phyloP scores from a whole-genome alignment of 1,140 invertebrate species.

The Thaumatotibia leucotreta region DNA sequence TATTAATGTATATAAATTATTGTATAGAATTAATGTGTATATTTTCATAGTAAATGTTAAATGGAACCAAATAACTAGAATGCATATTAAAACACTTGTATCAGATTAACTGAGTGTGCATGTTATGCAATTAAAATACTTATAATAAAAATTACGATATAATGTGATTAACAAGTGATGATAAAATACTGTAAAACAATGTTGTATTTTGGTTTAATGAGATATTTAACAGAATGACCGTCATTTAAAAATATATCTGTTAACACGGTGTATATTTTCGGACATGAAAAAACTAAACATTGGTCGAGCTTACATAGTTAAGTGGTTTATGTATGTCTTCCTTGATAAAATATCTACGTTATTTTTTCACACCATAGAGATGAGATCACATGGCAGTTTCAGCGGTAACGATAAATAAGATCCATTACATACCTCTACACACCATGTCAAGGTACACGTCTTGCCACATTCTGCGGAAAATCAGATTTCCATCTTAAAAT shows the following conservation, averaged over 20 bases:
- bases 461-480: too few species aligned
- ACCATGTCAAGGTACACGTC: too few species aligned
- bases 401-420: too few species aligned
- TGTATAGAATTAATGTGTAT: constrained; percentile 60
- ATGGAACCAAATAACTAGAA: constrained; percentile 72
- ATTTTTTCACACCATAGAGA: neutral
- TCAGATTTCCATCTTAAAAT: too few species aligned
- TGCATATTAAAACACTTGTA: constrained; percentile 27
- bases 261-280: constrained; percentile 4
- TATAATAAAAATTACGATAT: constrained; percentile 22
- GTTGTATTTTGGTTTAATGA: constrained; percentile 6
- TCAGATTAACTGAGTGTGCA: constrained; percentile 24
- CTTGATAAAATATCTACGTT: constrained; percentile 16
- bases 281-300: constrained; percentile 25
- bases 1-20: constrained; percentile 53
- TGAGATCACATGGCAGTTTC: too few species aligned
- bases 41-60: constrained; percentile 74
- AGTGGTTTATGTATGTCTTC: constrained; percentile 46
- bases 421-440: too few species aligned
- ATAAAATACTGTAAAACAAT: constrained; percentile 22
- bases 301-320: constrained; percentile 67
- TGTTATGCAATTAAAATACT: constrained; percentile 14
- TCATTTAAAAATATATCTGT: constrained; percentile 6
- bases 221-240: neutral
- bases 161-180: constrained; percentile 36